A percentile compares a stretch with the other conserved stretches of the same genome.
Evolutionary conservation across 2,797 vertebrate genomes (phyloP).

Genomic region (Cynopterus sphinx): DNA sequence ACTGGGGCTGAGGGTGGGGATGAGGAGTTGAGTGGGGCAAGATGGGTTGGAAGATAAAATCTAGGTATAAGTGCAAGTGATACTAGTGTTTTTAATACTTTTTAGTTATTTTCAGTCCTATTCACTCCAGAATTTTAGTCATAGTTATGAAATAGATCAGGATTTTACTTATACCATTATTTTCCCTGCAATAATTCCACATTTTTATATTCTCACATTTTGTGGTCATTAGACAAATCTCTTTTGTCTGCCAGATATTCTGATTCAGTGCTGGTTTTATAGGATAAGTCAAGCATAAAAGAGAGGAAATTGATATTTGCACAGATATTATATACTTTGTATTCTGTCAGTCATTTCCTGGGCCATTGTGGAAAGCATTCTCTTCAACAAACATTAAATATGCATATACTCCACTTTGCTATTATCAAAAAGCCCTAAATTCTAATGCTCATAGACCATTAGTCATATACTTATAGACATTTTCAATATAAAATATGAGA

Average conservation of each 20-base stretch:
- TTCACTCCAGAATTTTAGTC: conserved; percentile 25
- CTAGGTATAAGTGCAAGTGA: neutral
- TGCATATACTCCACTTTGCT: neutral
- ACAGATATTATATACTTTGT: neutral
- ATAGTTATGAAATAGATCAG: neutral
- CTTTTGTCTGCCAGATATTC: neutral
- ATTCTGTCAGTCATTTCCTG: neutral
- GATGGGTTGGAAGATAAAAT: neutral
- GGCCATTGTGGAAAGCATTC: neutral
- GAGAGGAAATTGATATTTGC: conserved; percentile 23
- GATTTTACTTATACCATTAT: conserved; percentile 18
- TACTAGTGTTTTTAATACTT: neutral
- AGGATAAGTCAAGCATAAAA: neutral
- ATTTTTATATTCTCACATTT: conserved; percentile 28
- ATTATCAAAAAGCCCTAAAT: neutral
- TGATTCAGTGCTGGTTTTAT: neutral
- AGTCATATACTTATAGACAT: neutral
- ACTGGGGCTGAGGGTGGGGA: neutral
- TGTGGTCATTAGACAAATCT: neutral
- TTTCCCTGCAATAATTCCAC: neutral
- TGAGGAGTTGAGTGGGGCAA: neutral
- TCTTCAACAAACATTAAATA: neutral
- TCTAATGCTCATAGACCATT: neutral
- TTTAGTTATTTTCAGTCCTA: neutral
- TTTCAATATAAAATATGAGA: neutral